Conservation (phyloP, 2,888 invertebrate species). For the Boloria selene region DNA sequence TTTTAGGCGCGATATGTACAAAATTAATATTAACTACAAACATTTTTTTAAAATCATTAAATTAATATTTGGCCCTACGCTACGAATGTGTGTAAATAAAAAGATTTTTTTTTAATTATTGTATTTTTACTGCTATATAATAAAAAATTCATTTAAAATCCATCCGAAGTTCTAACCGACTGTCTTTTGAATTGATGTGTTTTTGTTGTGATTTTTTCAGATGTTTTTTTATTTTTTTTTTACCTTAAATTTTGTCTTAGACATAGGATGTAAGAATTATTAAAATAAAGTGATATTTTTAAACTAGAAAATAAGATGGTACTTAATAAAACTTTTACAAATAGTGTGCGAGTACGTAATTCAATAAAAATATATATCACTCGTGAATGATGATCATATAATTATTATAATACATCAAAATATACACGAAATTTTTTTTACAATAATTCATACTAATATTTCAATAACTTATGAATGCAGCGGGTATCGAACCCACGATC, state of each 20-base stretch:
- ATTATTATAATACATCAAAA: conserved; percentile 18
- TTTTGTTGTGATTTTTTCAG: neutral
- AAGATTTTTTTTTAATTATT: conserved; percentile 7
- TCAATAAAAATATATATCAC: conserved; percentile 17
- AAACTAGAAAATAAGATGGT: conserved; percentile 6
- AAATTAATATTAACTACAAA: too few relatives aligned
- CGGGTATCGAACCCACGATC: too few relatives aligned
- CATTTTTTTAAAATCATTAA: too few relatives aligned
- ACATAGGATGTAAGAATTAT: conserved; percentile 13
- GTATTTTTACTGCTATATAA: conserved; percentile 1
- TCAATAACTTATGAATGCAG: conserved; percentile 7
- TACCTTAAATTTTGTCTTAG: conserved; percentile 13
- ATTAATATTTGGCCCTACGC: conserved; percentile 11
- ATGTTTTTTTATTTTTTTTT: conserved; percentile 3
- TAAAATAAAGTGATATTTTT: conserved; percentile 14
- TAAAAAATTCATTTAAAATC: conserved; percentile 3
- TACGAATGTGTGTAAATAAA: neutral
- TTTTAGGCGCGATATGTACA: too few relatives aligned
- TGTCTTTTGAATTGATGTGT: conserved; percentile 9
- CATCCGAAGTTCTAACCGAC: conserved; percentile 6
- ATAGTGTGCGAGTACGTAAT: conserved; percentile 18
- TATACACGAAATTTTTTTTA: conserved; percentile 18
- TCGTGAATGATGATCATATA: conserved; percentile 16
- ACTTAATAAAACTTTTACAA: conserved; percentile 10
- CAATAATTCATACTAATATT: conserved; percentile 6